These are phyloP conservation scores for Corythucha ciliata DNA, from an alignment of 2,888 invertebrate species.

Conservation along the genomic window DNA sequence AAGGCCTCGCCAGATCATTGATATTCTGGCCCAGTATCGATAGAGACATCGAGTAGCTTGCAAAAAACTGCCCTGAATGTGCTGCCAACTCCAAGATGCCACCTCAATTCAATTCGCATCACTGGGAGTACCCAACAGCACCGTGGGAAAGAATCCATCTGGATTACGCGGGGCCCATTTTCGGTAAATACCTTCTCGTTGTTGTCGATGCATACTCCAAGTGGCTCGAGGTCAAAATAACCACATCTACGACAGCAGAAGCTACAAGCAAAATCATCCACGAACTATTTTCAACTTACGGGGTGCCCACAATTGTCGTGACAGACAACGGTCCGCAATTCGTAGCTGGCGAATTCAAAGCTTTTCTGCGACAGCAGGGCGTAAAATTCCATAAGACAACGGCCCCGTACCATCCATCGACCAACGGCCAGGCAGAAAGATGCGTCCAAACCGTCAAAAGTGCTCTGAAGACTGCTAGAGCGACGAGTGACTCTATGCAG, in stretches of 20 bases:
- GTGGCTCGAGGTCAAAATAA: conserved; percentile 22
- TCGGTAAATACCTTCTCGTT: conserved; percentile 21
- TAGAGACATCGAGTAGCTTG: conserved; percentile 4
- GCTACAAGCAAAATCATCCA: conserved; percentile 11
- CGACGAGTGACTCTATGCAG: conserved; percentile 9
- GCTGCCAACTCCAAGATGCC: conserved; percentile 1
- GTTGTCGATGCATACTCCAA: conserved; percentile 21
- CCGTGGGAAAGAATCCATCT: conserved; percentile 15
- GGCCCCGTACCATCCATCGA: conserved; percentile 22
- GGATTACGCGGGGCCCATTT: conserved; percentile 15
- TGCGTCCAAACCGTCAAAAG: conserved; percentile 22
- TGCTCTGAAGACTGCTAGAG: conserved; percentile 6
- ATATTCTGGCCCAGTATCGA: conserved; percentile 21
- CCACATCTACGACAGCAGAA: conserved; percentile 10
- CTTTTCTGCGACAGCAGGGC: conserved; percentile 7
- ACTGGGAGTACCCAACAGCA: conserved; percentile 15
- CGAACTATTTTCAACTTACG: conserved; percentile 13
- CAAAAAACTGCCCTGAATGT: not conserved
- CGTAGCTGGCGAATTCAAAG: conserved; percentile 4
- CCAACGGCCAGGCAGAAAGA: conserved; percentile 24
- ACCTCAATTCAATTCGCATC: conserved; percentile 1
- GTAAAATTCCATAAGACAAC: conserved; percentile 19
- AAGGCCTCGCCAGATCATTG: conserved; percentile 13
- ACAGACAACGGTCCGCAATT: conserved; percentile 25
- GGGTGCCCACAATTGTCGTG: conserved; percentile 12